Evolutionary conservation across 2,797 vertebrate genomes (phyloP).

Genomic region (Vireo griseus): DNA sequence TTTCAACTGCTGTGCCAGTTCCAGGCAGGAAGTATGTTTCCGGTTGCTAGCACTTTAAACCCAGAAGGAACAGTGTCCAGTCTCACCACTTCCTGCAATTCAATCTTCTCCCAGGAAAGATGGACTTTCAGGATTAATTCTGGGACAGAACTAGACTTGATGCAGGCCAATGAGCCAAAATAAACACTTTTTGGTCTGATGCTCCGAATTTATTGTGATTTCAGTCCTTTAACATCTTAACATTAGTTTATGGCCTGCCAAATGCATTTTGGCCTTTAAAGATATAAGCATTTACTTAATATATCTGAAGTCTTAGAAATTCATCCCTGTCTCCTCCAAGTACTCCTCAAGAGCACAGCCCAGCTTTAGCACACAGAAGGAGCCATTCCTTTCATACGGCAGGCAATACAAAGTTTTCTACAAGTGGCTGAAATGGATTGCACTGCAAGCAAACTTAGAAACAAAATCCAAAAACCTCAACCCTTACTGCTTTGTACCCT

Average conservation of each 20-base stretch:
- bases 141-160: not conserved
- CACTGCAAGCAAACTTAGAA: not conserved
- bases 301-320: not conserved
- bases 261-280: not conserved
- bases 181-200: not conserved
- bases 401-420: not conserved
- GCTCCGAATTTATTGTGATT: not conserved
- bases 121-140: not conserved
- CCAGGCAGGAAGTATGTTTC: not conserved
- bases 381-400: accelerated
- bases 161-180: not conserved
- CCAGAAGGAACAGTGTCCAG: not conserved
- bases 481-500: not conserved
- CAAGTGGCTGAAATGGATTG: not conserved
- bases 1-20: not conserved
- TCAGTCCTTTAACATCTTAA: not conserved
- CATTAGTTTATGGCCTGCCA: not conserved
- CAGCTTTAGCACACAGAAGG: not conserved
- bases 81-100: not conserved
- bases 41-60: not conserved
- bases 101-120: not conserved
- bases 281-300: not conserved
- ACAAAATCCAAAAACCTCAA: not conserved
- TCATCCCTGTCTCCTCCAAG: not conserved
- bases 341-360: not conserved